Conservation (phyloP, 2,113 vertebrate species). For the Furnarius figulus region DNA sequence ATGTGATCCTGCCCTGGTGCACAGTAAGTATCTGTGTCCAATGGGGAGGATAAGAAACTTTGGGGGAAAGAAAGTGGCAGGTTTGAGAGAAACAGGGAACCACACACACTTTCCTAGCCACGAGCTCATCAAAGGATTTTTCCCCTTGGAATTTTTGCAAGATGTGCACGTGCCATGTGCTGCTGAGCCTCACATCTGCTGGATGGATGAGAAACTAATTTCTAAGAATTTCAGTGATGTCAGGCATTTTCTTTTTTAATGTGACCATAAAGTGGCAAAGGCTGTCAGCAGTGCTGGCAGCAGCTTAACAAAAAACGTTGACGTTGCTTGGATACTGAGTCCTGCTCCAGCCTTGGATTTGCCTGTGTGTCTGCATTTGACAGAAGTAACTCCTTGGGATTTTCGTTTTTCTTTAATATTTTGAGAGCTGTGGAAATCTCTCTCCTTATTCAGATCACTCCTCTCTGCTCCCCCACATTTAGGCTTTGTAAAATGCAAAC, state of each 20-base stretch:
- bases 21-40: not conserved
- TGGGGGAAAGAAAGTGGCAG: not conserved
- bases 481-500: not conserved
- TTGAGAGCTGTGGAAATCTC: not conserved
- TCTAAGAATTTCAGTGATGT: slow-evolving; percentile 11
- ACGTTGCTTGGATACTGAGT: slow-evolving; percentile 39
- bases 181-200: not conserved
- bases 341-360: not conserved
- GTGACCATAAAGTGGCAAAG: slow-evolving; percentile 27
- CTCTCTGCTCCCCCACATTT: not conserved
- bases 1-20: not conserved
- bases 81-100: not conserved
- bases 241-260: not conserved
- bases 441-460: not conserved
- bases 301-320: slow-evolving; percentile 26
- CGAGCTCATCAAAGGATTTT: not conserved
- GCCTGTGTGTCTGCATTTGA: not conserved
- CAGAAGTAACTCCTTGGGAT: not conserved
- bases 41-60: not conserved
- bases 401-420: slow-evolving; percentile 33
- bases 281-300: not conserved
- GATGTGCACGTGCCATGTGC: not conserved
- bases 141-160: not conserved
- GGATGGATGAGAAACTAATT: not conserved
- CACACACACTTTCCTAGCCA: not conserved